Evolutionary conservation across 2,797 vertebrate genomes (phyloP), one percentile per base, ranked within the genome.

Genomic region (Scomberomorus guttatus): DNA sequence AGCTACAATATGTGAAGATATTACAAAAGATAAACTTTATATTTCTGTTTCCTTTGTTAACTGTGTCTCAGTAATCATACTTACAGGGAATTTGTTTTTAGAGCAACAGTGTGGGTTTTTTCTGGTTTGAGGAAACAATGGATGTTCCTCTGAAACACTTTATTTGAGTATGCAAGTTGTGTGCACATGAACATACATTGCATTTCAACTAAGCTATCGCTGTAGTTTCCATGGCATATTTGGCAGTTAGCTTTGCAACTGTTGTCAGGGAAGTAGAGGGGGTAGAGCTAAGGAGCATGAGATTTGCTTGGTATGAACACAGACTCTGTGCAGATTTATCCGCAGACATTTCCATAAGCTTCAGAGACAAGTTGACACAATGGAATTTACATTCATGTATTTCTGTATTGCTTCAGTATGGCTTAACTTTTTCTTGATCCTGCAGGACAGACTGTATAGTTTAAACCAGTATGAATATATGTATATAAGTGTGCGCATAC

Each of bases 121-220:
- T 73, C 70, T 15, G 32, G 20, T 63, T 51, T 80, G 39, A 64
- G 25, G 54, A 76, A 82, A 78, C 90, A 79, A 81, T 29, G 5
- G 27, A 29, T 29, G 8, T 74, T 56, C 37, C 82, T 72, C 77
- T 69, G 64, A 29, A 46, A 32, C 44, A 58, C 25, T 72, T 50
- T 37, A 69, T 75, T 68, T 77, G 34, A 44, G 0, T 6, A 18
- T 34, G 17, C 6, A 51, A 2, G n/a, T 58, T 60, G 42, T 25
- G 25, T 48, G 46, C 54, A 39, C 6, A 29, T 32, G 27, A 66
- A 8, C 59, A 67, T n/a, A 42, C 15, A 65, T 17, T 51, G 14
- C n/a, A 22, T 60, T 72, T 65, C 39, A 64, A 29, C 27, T 60
- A 42, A 69, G 62, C 57, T 66, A 22, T 83, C 56, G 63, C 68